Evolutionary conservation across 2,797 vertebrate species (phyloP).

Genomic region (Anguilla anguilla): DNA sequence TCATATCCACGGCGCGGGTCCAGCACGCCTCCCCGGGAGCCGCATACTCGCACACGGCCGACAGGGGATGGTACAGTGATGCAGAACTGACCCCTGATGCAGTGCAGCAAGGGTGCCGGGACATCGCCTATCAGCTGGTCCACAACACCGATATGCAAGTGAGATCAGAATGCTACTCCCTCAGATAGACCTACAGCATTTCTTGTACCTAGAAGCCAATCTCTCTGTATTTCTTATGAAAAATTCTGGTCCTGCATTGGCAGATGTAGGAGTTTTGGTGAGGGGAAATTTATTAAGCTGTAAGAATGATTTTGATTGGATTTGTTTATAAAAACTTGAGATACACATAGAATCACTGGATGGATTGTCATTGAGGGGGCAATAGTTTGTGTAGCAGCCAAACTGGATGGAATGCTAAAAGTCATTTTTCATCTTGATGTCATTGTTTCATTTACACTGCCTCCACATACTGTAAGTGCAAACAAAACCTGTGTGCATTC

Average conservation of each 20-base stretch:
- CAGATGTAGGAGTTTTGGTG: neutral
- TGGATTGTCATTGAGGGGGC: too few species aligned
- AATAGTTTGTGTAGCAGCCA: too few species aligned
- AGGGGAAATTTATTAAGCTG: neutral
- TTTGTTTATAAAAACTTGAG: neutral
- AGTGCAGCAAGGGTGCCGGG: slow-evolving; percentile 60
- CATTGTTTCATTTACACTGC: neutral
- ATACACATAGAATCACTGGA: too few species aligned
- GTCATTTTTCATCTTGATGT: neutral
- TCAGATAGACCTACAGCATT: neutral
- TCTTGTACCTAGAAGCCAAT: neutral
- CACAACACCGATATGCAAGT: slow-evolving; percentile 77
- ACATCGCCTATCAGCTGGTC: slow-evolving; percentile 76
- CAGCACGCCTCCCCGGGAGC: slow-evolving; percentile 79
- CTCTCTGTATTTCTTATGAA: neutral
- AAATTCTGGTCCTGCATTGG: neutral
- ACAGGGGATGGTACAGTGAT: slow-evolving; percentile 75
- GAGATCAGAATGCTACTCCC: slow-evolving; percentile 42
- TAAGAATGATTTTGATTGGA: neutral
- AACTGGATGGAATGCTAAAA: too few species aligned
- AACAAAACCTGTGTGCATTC: too few species aligned
- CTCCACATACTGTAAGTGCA: neutral
- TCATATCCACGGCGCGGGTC: slow-evolving; percentile 78
- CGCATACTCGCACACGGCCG: slow-evolving; percentile 66
- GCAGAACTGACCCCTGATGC: slow-evolving; percentile 55